Percentiles rank a stretch among this genome's conserved stretches.
phyloP scores from a whole-genome alignment of 1,140 invertebrate genomes.

The Oscheius sp. region DNA sequence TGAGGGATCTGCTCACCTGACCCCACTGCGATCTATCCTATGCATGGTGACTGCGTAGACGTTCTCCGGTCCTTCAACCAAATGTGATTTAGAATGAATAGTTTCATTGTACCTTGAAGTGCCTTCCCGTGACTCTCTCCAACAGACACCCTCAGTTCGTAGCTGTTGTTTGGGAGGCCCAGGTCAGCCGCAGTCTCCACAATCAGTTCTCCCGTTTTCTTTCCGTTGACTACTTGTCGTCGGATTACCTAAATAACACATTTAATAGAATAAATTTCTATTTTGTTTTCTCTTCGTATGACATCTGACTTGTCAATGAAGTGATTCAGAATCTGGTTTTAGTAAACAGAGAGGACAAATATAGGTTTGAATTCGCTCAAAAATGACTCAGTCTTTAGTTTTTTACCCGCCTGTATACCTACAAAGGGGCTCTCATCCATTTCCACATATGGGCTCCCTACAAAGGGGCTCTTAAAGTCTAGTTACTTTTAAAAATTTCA shows the following conservation, averaged over 20 bases:
- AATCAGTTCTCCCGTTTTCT: slow-evolving; percentile 27
- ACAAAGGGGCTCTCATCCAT: too few relatives aligned
- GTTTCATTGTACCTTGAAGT: neutral
- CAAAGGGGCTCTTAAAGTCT: too few relatives aligned
- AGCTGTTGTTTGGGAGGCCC: slow-evolving; percentile 14
- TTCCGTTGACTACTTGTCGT: slow-evolving; percentile 27
- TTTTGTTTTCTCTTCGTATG: neutral
- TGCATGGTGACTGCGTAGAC: slow-evolving; percentile 41
- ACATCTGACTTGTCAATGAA: neutral
- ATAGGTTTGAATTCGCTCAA: neutral
- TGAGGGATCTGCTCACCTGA: slow-evolving; percentile 4
- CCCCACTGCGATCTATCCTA: slow-evolving; percentile 28
- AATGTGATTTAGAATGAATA: neutral
- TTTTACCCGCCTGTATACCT: too few relatives aligned
- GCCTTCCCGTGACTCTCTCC: slow-evolving; percentile 4
- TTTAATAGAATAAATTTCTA: neutral
- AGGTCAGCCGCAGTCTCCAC: slow-evolving; percentile 31
- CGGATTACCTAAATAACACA: slow-evolving; percentile 18
- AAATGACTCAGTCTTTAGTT: too few relatives aligned
- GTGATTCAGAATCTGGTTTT: neutral
- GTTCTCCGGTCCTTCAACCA: slow-evolving; percentile 36
- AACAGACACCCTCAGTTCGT: slow-evolving; percentile 26
- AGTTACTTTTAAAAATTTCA: too few relatives aligned
- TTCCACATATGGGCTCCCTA: too few relatives aligned
- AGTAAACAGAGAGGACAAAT: neutral